phyloP scores from a whole-genome alignment of 2,113 vertebrate species.

The Arenaria interpres region DNA sequence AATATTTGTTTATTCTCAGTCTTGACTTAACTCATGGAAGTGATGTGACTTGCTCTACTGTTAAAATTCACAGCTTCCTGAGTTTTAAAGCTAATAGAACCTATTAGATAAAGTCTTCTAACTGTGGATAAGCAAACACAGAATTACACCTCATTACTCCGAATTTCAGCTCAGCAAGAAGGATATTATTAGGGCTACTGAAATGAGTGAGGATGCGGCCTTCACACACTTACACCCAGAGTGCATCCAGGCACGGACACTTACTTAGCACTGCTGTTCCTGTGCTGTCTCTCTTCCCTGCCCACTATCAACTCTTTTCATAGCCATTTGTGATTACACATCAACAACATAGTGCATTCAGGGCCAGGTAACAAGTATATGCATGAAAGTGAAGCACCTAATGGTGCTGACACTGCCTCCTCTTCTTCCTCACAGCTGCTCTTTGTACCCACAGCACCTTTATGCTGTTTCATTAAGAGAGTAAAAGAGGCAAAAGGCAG shows the following conservation, averaged over 20 bases:
- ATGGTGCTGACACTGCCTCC: background rate
- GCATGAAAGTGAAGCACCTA: background rate
- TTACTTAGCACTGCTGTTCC: background rate
- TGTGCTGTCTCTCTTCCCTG: background rate
- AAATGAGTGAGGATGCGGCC: accelerated
- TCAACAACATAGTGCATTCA: background rate
- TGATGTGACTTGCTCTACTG: background rate
- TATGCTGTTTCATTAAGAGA: background rate
- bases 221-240: background rate
- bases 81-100: background rate
- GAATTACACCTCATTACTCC: background rate
- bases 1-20: background rate
- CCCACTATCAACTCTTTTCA: background rate
- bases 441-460: background rate
- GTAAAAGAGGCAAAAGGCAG: background rate
- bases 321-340: background rate
- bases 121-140: background rate
- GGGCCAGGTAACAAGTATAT: background rate
- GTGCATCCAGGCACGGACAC: background rate
- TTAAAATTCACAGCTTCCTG: background rate
- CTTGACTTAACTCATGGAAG: background rate
- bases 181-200: background rate
- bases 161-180: background rate
- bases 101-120: background rate
- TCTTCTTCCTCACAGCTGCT: background rate